Evolutionary conservation across 2,888 invertebrate genomes (phyloP).

Genomic region (Ephialtes manifestator): DNA sequence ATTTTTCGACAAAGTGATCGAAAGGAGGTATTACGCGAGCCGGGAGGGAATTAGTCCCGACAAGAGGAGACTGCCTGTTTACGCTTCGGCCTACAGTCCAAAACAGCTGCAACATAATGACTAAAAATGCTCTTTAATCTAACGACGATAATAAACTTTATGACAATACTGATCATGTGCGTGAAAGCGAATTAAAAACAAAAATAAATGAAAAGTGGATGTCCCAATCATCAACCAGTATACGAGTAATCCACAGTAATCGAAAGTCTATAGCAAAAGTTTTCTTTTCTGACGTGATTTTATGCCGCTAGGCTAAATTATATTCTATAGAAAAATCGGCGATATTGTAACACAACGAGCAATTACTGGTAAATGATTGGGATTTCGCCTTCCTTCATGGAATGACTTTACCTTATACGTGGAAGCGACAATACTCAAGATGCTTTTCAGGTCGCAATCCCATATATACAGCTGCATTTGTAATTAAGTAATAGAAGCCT

Average conservation of each 20-base stretch:
- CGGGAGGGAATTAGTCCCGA: constrained; percentile 87
- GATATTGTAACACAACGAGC: too few relatives aligned
- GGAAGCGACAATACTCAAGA: constrained; percentile 34
- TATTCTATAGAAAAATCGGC: too few relatives aligned
- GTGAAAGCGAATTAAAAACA: constrained; percentile 20
- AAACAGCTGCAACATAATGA: constrained; percentile 88
- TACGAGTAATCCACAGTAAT: too few relatives aligned
- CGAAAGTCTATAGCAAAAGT: too few relatives aligned
- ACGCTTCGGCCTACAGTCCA: constrained; percentile 87
- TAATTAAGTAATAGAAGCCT: constrained; percentile 16
- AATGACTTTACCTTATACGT: background rate
- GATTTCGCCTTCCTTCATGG: too few relatives aligned
- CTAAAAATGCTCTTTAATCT: constrained; percentile 63
- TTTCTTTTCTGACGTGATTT: too few relatives aligned
- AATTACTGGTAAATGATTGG: too few relatives aligned
- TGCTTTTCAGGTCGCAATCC: too few relatives aligned
- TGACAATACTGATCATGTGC: constrained; percentile 16
- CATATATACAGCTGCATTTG: constrained; percentile 36
- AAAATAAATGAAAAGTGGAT: background rate
- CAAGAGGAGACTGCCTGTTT: constrained; percentile 86
- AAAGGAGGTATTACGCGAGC: constrained; percentile 87
- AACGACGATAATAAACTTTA: background rate
- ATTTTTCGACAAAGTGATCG: constrained; percentile 96
- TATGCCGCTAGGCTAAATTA: too few relatives aligned
- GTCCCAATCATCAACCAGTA: too few relatives aligned